Conservation (phyloP, 53 echinoderm and acorn worm species). For the Stichopus horrens region DNA sequence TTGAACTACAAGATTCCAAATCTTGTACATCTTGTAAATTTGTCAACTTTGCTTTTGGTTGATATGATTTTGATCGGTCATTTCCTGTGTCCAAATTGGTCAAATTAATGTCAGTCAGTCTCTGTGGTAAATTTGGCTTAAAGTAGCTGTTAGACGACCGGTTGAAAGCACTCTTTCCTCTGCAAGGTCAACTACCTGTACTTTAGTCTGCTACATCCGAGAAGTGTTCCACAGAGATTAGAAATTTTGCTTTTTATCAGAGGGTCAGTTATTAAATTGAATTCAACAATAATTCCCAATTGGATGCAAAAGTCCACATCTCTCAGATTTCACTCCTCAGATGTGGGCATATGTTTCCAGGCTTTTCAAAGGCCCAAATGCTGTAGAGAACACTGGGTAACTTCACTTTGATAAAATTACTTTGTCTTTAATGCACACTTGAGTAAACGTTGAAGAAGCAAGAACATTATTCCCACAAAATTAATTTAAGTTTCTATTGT, state of each 20-base stretch:
- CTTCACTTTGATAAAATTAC: no score
- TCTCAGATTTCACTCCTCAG: neutral
- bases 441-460: no score
- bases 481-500: no score
- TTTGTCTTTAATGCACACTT: no score
- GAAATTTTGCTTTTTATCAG: constrained; percentile 4
- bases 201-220: neutral
- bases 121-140: neutral
- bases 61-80: constrained; percentile 9
- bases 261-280: constrained; percentile 1
- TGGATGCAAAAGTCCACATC: neutral
- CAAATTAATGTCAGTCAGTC: neutral
- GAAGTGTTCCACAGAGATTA: constrained; percentile 26
- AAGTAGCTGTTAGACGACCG: neutral
- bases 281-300: constrained; percentile 10
- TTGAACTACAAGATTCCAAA: neutral
- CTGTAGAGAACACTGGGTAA: no score
- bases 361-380: no score
- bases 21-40: constrained; percentile 4
- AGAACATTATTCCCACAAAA: no score
- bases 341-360: no score
- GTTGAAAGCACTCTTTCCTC: neutral
- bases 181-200: neutral
- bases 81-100: constrained; percentile 45
- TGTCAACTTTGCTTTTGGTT: constrained; percentile 9